These are phyloP conservation scores for Pyralis farinalis DNA, from an alignment of 2,888 invertebrate species.

Conservation along the genomic window DNA sequence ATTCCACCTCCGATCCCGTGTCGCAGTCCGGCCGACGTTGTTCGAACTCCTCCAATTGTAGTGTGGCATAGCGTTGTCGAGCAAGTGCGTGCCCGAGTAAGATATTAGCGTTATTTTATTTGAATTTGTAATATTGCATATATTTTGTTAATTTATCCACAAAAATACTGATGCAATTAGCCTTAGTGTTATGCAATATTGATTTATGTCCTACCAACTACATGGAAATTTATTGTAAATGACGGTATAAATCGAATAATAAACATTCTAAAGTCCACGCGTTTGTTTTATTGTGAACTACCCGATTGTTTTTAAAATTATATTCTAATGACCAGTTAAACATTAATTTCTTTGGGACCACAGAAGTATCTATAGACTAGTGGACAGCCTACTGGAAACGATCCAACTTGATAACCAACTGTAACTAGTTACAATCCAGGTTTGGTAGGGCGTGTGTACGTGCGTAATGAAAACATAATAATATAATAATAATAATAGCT, in stretches of 20 bases:
- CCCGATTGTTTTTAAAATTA: no score
- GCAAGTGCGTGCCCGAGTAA: slow-evolving; percentile 75
- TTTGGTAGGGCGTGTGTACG: no score
- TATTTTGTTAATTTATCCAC: slow-evolving; percentile 79
- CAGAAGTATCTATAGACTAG: no score
- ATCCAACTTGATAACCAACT: no score
- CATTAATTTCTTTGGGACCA: no score
- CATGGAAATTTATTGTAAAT: slow-evolving; percentile 81
- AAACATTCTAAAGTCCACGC: slow-evolving; percentile 78
- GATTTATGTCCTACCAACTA: slow-evolving; percentile 80
- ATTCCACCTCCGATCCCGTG: slow-evolving; percentile 55
- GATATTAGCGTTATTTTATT: slow-evolving; percentile 79
- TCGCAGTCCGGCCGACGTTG: slow-evolving; percentile 35
- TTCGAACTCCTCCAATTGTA: slow-evolving; percentile 34
- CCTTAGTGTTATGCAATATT: slow-evolving; percentile 81
- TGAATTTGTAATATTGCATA: slow-evolving; percentile 80
- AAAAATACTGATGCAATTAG: slow-evolving; percentile 80
- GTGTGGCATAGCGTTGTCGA: slow-evolving; percentile 42
- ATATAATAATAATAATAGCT: no score
- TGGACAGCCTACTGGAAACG: no score
- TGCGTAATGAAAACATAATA: no score
- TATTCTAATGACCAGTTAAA: no score
- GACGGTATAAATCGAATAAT: slow-evolving; percentile 82
- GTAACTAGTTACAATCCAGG: no score
- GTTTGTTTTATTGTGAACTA: slow-evolving; percentile 62